These are phyloP conservation scores for Bilobella aurantiaca DNA, from an alignment of 1,140 invertebrate species.

Conservation along the genomic window DNA sequence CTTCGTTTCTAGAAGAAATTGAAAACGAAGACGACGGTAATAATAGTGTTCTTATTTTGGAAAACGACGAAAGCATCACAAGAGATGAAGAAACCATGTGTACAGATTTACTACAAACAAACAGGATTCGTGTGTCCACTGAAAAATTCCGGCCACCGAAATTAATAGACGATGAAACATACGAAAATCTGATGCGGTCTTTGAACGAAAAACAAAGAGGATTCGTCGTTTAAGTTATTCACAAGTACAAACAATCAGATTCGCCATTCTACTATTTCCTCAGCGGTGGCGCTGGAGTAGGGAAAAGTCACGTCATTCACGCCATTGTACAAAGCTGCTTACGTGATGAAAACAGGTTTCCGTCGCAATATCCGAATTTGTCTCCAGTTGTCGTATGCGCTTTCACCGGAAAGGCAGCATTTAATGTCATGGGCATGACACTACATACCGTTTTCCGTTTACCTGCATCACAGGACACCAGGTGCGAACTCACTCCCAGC, in stretches of 20 bases:
- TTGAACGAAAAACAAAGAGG: conserved; percentile 13
- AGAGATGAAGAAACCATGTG: too few relatives aligned
- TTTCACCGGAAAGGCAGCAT: conserved; percentile 38
- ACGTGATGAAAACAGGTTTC: neutral
- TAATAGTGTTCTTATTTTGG: too few relatives aligned
- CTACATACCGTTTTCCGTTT: conserved; percentile 37
- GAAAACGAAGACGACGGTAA: too few relatives aligned
- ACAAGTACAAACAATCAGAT: conserved; percentile 4
- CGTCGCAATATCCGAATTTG: neutral
- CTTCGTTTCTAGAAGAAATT: neutral
- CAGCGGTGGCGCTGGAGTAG: conserved; percentile 18
- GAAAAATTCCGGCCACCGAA: too few relatives aligned
- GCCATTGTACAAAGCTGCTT: conserved; percentile 16
- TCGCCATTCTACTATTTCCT: conserved; percentile 11
- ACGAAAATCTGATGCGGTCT: neutral
- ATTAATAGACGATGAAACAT: conserved; percentile 6
- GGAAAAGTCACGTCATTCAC: conserved; percentile 14
- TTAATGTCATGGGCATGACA: conserved; percentile 37
- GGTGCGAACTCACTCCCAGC: conserved; percentile 23
- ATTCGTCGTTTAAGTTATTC: conserved; percentile 4
- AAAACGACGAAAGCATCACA: too few relatives aligned
- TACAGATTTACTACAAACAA: too few relatives aligned
- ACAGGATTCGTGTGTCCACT: too few relatives aligned
- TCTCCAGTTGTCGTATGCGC: conserved; percentile 34
- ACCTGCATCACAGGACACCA: conserved; percentile 29